Percentiles rank a stretch among this genome's conserved stretches.
Conservation (phyloP, 2,113 vertebrate genomes). For the Okapia johnstoni region DNA sequence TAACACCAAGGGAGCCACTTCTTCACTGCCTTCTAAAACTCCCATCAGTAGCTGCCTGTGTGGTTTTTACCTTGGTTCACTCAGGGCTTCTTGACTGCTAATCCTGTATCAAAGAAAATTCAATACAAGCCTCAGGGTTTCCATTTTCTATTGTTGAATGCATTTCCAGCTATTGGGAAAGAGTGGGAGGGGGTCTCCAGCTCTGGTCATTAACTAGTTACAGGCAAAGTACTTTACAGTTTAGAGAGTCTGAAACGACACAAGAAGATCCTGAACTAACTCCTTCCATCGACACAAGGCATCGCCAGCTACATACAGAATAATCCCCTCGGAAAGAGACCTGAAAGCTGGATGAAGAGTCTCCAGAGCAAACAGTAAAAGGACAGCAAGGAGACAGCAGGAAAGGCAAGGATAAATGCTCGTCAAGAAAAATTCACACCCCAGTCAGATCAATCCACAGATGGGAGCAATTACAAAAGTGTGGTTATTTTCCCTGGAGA, state of each 20-base stretch:
- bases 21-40: background rate
- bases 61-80: background rate
- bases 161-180: background rate
- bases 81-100: background rate
- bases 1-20: background rate
- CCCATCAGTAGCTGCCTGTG: background rate
- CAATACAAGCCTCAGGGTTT: background rate
- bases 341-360: background rate
- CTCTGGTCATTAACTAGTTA: background rate
- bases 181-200: background rate
- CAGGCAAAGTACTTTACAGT: background rate
- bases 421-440: background rate
- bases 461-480: background rate
- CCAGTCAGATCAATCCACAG: background rate
- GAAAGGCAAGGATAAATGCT: background rate
- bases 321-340: background rate
- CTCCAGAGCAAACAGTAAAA: background rate
- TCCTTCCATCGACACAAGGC: background rate
- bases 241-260: background rate
- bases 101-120: background rate
- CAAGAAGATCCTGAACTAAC: background rate
- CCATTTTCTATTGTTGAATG: background rate
- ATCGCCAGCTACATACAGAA: background rate
- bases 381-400: background rate
- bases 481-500: background rate